These are phyloP conservation scores for Smithornis capensis DNA, from an alignment of 2,113 vertebrate genomes.

Conservation along the genomic window DNA sequence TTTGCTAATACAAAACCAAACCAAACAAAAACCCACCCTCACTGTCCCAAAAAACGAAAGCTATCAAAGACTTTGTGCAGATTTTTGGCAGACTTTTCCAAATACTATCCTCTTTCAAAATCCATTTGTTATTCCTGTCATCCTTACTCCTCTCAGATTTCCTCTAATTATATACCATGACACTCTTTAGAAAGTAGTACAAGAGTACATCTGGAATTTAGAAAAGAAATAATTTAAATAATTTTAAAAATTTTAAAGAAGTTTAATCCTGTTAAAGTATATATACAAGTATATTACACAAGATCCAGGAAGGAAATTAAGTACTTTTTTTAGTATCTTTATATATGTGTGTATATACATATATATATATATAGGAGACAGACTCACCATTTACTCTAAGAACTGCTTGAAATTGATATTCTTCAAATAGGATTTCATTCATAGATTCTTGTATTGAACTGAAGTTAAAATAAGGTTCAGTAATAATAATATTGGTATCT, in stretches of 20 bases:
- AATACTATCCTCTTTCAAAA: background rate
- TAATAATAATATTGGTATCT: slow-evolving; percentile 93
- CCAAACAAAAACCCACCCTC: background rate
- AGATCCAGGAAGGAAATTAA: background rate
- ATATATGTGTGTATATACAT: background rate
- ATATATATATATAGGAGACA: background rate
- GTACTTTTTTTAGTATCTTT: background rate
- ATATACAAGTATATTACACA: background rate
- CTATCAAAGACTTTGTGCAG: background rate
- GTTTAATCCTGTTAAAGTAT: background rate
- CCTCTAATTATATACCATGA: background rate
- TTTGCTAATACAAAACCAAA: background rate
- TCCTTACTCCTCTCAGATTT: background rate
- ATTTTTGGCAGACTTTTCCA: background rate
- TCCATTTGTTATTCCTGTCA: background rate
- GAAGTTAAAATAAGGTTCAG: slow-evolving; percentile 97
- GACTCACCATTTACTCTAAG: slow-evolving; percentile 89
- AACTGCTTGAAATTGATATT: slow-evolving; percentile 97
- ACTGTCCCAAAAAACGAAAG: background rate
- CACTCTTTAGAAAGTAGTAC: background rate
- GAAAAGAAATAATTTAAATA: background rate
- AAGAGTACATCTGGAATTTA: background rate
- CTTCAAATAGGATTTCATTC: slow-evolving; percentile 99
- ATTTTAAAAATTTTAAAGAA: too few species aligned
- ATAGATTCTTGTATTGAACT: slow-evolving; percentile 97